Percentiles rank a stretch among this genome's conserved stretches.
phyloP scores from a whole-genome alignment of 2,888 invertebrate species.

The Mythimna pallens region DNA sequence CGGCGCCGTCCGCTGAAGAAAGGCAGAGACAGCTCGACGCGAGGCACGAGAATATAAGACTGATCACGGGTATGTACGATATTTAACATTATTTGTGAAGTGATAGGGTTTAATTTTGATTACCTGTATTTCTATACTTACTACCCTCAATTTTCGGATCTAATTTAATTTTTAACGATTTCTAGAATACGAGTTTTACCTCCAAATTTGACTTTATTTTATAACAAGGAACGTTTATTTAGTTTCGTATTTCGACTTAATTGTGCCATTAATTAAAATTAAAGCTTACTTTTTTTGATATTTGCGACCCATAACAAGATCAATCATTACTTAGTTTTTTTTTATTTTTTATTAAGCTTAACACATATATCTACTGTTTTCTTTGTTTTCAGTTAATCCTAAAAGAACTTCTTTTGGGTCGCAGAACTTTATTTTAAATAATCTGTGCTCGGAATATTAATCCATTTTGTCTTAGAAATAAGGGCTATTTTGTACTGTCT shows the following conservation, averaged over 20 bases:
- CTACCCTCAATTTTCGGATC: neutral
- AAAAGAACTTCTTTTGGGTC: neutral
- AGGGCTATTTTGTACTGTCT: constrained; percentile 45
- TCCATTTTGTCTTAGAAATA: neutral
- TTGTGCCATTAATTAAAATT: no score
- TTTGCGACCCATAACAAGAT: neutral
- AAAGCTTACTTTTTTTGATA: neutral
- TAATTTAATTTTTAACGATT: neutral
- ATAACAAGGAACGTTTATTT: constrained; percentile 3
- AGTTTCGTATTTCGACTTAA: neutral
- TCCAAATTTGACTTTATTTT: constrained; percentile 7
- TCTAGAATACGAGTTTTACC: neutral
- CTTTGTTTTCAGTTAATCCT: no score
- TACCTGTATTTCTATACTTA: neutral
- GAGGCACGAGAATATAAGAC: constrained; percentile 94
- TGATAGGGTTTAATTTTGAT: constrained; percentile 1
- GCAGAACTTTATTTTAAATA: neutral
- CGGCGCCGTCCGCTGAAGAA: constrained; percentile 94
- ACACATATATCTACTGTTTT: no score
- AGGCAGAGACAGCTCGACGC: constrained; percentile 94
- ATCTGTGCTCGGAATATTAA: neutral
- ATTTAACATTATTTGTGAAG: neutral
- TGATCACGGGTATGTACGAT: constrained; percentile 93
- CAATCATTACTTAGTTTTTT: no score
- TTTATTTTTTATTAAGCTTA: no score